A percentile compares a stretch with the other conserved stretches of the same genome.
Evolutionary conservation across 2,888 invertebrate genomes (phyloP).

Genomic region (Drosophila testacea): DNA sequence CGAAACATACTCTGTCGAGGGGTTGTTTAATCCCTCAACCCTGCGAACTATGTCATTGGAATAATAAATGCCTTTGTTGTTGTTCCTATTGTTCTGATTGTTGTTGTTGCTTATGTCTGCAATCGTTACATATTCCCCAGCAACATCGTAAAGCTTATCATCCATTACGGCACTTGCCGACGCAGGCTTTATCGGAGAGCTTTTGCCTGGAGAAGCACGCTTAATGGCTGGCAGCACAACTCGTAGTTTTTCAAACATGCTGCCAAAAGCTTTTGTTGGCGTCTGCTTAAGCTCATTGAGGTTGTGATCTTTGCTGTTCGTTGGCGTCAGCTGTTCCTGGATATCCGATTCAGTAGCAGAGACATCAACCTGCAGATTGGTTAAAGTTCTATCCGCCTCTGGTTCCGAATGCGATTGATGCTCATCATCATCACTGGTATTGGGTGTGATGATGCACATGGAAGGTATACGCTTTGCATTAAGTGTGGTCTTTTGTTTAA

Average conservation of each 20-base stretch:
- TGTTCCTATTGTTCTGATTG: conserved; percentile 86
- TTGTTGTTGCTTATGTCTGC: conserved; percentile 93
- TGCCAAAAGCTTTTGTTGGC: conserved; percentile 87
- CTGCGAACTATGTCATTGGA: conserved; percentile 89
- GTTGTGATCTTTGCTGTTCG: conserved; percentile 82
- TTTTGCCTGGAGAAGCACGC: conserved; percentile 85
- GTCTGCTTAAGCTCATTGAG: conserved; percentile 83
- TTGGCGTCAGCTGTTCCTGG: conserved; percentile 67
- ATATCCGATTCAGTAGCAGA: conserved; percentile 38
- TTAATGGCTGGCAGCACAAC: conserved; percentile 86
- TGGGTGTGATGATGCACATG: conserved; percentile 96
- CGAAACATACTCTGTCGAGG: conserved; percentile 89
- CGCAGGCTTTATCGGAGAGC: conserved; percentile 79
- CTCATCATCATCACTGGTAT: conserved; percentile 93
- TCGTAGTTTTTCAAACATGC: conserved; percentile 90
- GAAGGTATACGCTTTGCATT: conserved; percentile 95
- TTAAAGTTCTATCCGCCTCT: conserved; percentile 72
- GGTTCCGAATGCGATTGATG: conserved; percentile 75
- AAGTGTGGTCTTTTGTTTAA: conserved; percentile 93
- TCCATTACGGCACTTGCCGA: conserved; percentile 85
- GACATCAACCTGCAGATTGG: conserved; percentile 87
- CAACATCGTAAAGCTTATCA: conserved; percentile 83
- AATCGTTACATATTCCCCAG: conserved; percentile 94
- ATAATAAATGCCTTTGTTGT: conserved; percentile 87
- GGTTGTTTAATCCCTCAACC: conserved; percentile 66